Evolutionary conservation across 2,113 vertebrate genomes (phyloP), one percentile per base, ranked within the genome.

Genomic region (Hemichromis elongatus): DNA sequence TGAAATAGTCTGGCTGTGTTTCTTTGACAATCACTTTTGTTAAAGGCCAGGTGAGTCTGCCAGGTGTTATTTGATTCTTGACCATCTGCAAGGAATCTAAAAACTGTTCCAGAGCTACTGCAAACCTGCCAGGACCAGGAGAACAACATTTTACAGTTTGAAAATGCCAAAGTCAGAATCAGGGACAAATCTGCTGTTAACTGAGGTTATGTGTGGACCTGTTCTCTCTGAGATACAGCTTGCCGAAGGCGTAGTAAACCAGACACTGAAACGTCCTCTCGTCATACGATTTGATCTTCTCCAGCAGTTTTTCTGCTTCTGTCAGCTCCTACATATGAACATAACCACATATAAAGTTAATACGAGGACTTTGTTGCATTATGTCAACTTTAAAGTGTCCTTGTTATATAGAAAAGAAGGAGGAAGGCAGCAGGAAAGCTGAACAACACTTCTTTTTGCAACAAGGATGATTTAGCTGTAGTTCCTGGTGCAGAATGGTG

Each of bases 41-140:
- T 82, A 97, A 96, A 7, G 98, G 99, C 98, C 99, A 99, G 7
- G 96, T 98, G 82, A 99, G 94, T 85, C 97, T 96, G 40, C 96
- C 97, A 53, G 98, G 97, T 4, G 96, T 95, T 86, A 97, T 96
- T 56, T 92, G 96, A 83, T 85, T 96, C 84, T 94, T 96, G 50
- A 98, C 91, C 95, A 98, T 96, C 33, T 95, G 95, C 89, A 96
- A 92, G 0, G 98, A 96, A 79, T 96, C 96, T 73, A 94, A 87
- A 84, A 99, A 99, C 18, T 97, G 95, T 70, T 94, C 84, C 0
- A 97, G 94, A 4, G 99, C 98, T 6, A 95, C 91, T 8, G 84
- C 73, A 96, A 97, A 99, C 54, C 99, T 99, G 80, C 3, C 18
- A 30, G 5, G 81, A 37, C 42, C 28, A 33, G 37, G 86, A 28